Conservation (phyloP, 2,888 invertebrate species). For the Amphiduros pacificus region DNA sequence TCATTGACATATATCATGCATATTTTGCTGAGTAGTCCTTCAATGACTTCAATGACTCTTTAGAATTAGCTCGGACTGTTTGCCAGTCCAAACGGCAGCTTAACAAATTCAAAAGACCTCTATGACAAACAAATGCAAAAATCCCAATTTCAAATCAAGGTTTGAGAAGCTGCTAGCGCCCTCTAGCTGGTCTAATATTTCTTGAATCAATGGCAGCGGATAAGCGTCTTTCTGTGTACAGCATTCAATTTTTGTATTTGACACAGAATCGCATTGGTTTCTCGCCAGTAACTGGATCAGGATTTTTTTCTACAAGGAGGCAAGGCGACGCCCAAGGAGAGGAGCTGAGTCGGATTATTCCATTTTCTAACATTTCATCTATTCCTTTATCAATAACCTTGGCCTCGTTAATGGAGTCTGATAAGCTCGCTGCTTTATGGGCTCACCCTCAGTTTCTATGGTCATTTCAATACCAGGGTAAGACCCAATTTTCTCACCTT, state of each 20-base stretch:
- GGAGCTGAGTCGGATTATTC: neutral
- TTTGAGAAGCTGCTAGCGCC: conserved; percentile 19
- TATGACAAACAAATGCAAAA: conserved; percentile 24
- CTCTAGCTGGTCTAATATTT: conserved; percentile 24
- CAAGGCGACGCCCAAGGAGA: conserved; percentile 14
- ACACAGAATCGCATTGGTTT: no score
- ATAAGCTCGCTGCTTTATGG: no score
- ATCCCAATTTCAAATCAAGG: conserved; percentile 24
- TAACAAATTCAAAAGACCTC: no score
- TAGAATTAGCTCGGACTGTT: no score
- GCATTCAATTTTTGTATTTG: conserved; percentile 14
- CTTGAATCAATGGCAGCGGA: no score
- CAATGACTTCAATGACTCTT: neutral
- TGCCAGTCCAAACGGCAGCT: no score
- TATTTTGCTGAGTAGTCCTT: no score
- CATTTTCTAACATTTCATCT: conserved; percentile 9
- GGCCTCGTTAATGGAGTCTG: no score
- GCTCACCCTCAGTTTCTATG: no score
- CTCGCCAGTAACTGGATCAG: no score
- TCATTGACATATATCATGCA: neutral
- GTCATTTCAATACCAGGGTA: no score
- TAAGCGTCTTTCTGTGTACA: conserved; percentile 17
- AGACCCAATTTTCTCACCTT: no score
- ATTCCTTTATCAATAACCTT: neutral
- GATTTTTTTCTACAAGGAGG: conserved; percentile 5